Base-by-base conservation (phyloP, 2,888 invertebrate species). In the Omphaloscelis lunosa region DNA sequence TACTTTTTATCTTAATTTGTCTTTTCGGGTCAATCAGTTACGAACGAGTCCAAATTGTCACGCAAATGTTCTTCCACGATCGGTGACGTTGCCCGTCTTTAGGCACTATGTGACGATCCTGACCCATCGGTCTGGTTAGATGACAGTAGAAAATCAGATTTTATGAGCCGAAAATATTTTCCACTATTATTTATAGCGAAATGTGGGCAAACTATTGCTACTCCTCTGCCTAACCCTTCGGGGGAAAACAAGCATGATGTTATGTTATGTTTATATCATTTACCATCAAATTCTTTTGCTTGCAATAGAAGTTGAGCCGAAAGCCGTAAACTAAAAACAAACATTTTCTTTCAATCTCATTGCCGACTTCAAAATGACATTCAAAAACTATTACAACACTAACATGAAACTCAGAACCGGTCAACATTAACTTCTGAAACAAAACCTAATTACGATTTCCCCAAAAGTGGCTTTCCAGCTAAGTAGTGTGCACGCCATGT, bases 381-480 rank as follows among this genome's bases (percentile, higher is more conserved):
- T 66, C 20, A 29, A 48, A 48, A 39, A n/a, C 0, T 34, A 39
- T 29, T 15, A 27, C 9, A 29, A 56, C 11, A 23, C 41, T 34
- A 48, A 53, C 2, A 2, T 7, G 8, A 45, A n/a, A 20, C 41
- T 51, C 17, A 62, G 34, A 45, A 20, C 11, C 11, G 8, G 5
- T 3, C 12, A 29, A 45, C 6, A 62, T 23, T 45, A 77, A 61
- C 23, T 72, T 71, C 23, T 41, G 51, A 59, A 75, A 75, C 41
- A 51, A 80, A 82, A 75, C 62, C 75, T 87, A 83, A 87, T 85
- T 82, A 83, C 34, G 23, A 68, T 78, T 66, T 66, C 61, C 74
- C 56, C 51, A 48, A 79, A 81, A 84, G 79, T 83, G 80, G 85
- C 79, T 83, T 83, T 79, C 70, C 71, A 85, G 78, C 77, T 84